These are phyloP conservation scores for Cheiracanthium punctorium DNA, from an alignment of 2,888 invertebrate genomes.

Conservation along the genomic window DNA sequence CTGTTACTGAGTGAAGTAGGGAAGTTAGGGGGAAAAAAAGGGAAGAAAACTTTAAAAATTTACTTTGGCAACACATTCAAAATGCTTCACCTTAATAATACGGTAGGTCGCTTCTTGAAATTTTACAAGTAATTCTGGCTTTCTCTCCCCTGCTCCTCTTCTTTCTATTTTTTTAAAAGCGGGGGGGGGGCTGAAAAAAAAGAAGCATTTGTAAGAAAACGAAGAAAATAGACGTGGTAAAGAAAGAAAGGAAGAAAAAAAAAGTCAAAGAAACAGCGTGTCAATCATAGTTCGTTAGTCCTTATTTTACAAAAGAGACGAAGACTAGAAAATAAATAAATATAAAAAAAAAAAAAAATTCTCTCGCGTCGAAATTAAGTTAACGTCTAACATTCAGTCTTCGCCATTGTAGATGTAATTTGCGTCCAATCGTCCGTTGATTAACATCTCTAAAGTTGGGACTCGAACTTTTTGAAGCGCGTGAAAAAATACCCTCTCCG, in stretches of 20 bases:
- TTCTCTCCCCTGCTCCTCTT: neutral
- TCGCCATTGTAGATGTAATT: constrained; percentile 38
- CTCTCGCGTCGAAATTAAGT: constrained; percentile 57
- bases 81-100: constrained; percentile 55
- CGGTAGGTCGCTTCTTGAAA: constrained; percentile 35
- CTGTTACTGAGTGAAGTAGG: constrained; percentile 18
- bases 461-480: constrained; percentile 43
- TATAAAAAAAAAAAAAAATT: constrained; percentile 12
- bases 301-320: constrained; percentile 60
- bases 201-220: neutral
- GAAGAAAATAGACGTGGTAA: neutral
- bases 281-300: constrained; percentile 68
- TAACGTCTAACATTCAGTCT: constrained; percentile 58
- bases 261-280: constrained; percentile 18
- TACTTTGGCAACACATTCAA: constrained; percentile 39
- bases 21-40: constrained; percentile 3
- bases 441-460: constrained; percentile 50
- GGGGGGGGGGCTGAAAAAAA: neutral
- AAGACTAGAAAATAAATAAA: constrained; percentile 21
- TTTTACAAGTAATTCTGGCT: constrained; percentile 33
- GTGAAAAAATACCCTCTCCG: constrained; percentile 17
- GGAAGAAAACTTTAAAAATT: constrained; percentile 37
- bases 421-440: constrained; percentile 63
- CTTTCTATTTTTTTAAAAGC: neutral
- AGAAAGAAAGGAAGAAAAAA: constrained; percentile 26